phyloP scores from a whole-genome alignment of 1,140 invertebrate species.

The Drosophila persimilis region DNA sequence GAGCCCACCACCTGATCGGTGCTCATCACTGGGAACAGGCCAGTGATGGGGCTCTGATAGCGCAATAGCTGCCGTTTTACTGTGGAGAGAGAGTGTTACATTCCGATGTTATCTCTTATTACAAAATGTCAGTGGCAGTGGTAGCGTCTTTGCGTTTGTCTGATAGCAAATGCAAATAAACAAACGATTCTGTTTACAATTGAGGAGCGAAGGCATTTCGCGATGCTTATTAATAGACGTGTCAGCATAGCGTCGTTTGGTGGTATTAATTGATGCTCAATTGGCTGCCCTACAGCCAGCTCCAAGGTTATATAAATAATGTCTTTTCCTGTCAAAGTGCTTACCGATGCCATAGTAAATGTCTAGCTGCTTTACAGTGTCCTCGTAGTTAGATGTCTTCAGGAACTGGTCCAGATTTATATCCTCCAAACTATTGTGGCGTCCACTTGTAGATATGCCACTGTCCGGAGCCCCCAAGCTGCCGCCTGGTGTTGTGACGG shows the following conservation, averaged over 20 bases:
- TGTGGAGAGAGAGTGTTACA: slow-evolving; percentile 82
- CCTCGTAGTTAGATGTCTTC: slow-evolving; percentile 94
- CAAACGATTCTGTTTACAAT: slow-evolving; percentile 59
- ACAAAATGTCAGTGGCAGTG: slow-evolving; percentile 16
- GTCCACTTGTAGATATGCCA: slow-evolving; percentile 41
- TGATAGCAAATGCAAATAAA: slow-evolving; percentile 66
- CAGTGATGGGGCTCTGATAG: slow-evolving; percentile 97
- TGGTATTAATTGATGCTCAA: slow-evolving; percentile 62
- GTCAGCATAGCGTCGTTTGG: slow-evolving; percentile 17
- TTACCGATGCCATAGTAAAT: slow-evolving; percentile 96
- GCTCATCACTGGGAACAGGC: slow-evolving; percentile 95
- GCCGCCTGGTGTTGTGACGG: slow-evolving; percentile 73
- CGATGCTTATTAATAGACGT: slow-evolving; percentile 68
- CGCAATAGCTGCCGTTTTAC: slow-evolving; percentile 96
- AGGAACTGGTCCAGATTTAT: slow-evolving; percentile 89
- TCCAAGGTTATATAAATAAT: slow-evolving; percentile 71
- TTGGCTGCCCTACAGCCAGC: slow-evolving; percentile 54
- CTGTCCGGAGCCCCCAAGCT: slow-evolving; percentile 54
- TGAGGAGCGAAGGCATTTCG: slow-evolving; percentile 41
- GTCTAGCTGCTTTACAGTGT: slow-evolving; percentile 94
- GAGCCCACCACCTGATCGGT: slow-evolving; percentile 90
- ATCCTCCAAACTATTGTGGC: slow-evolving; percentile 88
- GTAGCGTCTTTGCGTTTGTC: background rate
- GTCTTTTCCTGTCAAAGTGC: slow-evolving; percentile 2
- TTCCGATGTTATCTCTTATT: slow-evolving; percentile 19